Base-by-base conservation (phyloP, 2,888 invertebrate species). In the Nebria brevicollis region DNA sequence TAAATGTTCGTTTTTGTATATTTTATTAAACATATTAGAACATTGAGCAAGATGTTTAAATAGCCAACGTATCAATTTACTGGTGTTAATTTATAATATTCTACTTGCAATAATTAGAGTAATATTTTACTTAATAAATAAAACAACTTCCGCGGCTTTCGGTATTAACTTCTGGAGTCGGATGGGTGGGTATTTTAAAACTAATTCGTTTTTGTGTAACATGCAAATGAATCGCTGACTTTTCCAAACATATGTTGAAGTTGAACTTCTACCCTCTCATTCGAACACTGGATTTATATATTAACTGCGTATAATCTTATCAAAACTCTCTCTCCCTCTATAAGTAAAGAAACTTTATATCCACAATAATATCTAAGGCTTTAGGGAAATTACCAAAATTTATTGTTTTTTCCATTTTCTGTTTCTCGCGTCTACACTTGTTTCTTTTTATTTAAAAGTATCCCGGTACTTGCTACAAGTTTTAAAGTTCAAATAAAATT, bases 261-360 rank as follows among this genome's bases (percentile, higher is more conserved):
- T 70, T n/a, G 68, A n/a, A 20, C 11, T 41, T 72, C 42, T 73
- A 11, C 20, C 3, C 15, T 43, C 25, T 66, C 66, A 66, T 77
- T 77, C 76, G 66, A 68, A 77, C 68, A 68, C 41, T 15, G 75
- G 66, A 75, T 75, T 75, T 75, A 65, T 34, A 34, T 75, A 75
- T 75, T 75, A 75, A 65, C 75, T 75, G 2, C 26, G 66, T 20
- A 54, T 64, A 75, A 75, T 75, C 75, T 65, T 75, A 66, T 77
- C 66, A 13, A 66, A n/a, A 34, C 34, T 34, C 34, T 34, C 34
- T 54, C 54, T 8, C 54, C 2, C 54, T 8, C 6, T 42, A 42
- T 77, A 77, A 77, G 68, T 77, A 77, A 54, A 66, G 76, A 77
- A 77, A 66, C 68, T 77, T 26, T 77, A 68, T 70, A 15, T 70